Conservation (phyloP, 2,888 invertebrate species). For the Drosophila atripex region DNA sequence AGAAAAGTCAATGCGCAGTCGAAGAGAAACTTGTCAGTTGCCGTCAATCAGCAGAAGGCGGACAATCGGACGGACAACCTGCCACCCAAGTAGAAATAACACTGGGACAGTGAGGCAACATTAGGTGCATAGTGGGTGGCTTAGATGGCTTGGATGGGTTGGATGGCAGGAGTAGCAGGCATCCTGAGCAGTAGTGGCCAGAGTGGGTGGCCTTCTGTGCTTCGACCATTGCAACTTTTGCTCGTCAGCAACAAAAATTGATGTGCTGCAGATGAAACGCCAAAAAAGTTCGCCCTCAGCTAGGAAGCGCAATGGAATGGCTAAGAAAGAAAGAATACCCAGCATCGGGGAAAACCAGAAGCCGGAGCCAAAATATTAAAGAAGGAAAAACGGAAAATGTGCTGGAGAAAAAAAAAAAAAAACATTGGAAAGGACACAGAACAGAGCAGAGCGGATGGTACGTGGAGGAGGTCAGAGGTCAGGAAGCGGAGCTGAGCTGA, state of each 20-base stretch:
- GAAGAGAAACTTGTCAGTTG: slow-evolving; percentile 80
- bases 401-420: slow-evolving; percentile 58
- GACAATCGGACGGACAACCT: slow-evolving; percentile 46
- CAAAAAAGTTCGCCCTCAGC: slow-evolving; percentile 77
- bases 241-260: slow-evolving; percentile 81
- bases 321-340: slow-evolving; percentile 44
- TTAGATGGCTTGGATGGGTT: slow-evolving; percentile 1
- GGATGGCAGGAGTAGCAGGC: slow-evolving; percentile 1
- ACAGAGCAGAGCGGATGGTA: slow-evolving; percentile 26
- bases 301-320: slow-evolving; percentile 32
- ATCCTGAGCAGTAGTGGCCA: slow-evolving; percentile 7
- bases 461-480: slow-evolving; percentile 37
- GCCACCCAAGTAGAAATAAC: slow-evolving; percentile 75
- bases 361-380: slow-evolving; percentile 77
- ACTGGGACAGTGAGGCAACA: slow-evolving; percentile 51
- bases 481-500: slow-evolving; percentile 12
- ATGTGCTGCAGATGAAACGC: slow-evolving; percentile 81
- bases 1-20: slow-evolving; percentile 77
- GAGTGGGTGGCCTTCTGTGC: slow-evolving; percentile 16
- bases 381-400: slow-evolving; percentile 76
- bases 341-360: slow-evolving; percentile 28
- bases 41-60: slow-evolving; percentile 72
- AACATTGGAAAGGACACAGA: slow-evolving; percentile 63
- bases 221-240: slow-evolving; percentile 74
- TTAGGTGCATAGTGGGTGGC: slow-evolving; percentile 22